Evolutionary conservation across 2,797 vertebrate genomes (phyloP), one percentile per base, ranked within the genome.

Genomic region (Lophotriccus pileatus): DNA sequence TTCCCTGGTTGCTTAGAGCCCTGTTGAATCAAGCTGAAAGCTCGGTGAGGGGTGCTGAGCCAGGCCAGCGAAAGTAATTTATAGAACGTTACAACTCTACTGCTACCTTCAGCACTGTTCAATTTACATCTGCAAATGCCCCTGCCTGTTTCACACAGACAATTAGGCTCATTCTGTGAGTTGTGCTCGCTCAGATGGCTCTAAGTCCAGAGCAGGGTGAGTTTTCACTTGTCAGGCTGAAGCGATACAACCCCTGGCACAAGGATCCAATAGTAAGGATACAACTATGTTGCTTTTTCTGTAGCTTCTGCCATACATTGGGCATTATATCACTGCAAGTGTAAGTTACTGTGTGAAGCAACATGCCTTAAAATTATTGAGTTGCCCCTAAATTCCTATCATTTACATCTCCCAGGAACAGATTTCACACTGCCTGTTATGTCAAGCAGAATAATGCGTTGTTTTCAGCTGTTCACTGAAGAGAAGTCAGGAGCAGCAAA

Each of bases 1-100:
- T 94, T 93, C 90, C 36, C 64, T 89, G 90, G 92, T 95, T 96
- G 95, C 92, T 96, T 96, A 83, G 96, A 95, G 90, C 86, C 89
- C 89, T 84, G 89, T 87, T 95, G 94, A 95, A 96, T 94, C 50
- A 76, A 93, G 55, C 82, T 91, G 91, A 92, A 97, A 91, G 79
- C 91, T 89, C 84, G 92, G 87, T 69, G 72, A 94, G 84, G 76
- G 84, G 72, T 82, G 52, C 68, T 63, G 75, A 92, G 87, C 56
- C 56, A 91, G 89, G 79, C 66, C 79, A 67, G 58, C 0, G 5
- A 93, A 95, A 95, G 84, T 87, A 96, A 96, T 97, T 94, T 95
- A 95, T 84, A 92, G 92, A 89, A 95, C 6, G 2, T 87, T 95
- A 92, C 88, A 94, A 90, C 93, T 94, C 90, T 74, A 82, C 94